phyloP scores from a whole-genome alignment of 2,797 vertebrate species.

The Falco concolor region DNA sequence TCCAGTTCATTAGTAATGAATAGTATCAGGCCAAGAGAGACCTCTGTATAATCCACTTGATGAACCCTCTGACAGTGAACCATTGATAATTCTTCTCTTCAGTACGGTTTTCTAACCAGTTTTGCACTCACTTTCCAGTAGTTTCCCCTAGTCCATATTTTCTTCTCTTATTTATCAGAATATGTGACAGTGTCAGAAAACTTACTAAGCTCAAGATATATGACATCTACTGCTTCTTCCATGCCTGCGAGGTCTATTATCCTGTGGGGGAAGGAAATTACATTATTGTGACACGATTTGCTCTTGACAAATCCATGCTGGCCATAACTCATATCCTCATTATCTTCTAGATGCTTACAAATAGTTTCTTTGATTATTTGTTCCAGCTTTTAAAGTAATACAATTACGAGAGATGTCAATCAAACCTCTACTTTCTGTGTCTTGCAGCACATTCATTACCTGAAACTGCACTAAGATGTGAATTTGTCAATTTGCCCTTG shows the following conservation, averaged over 20 bases:
- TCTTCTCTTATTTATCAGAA: conserved; percentile 7
- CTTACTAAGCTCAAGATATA: background rate
- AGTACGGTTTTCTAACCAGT: background rate
- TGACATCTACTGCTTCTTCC: background rate
- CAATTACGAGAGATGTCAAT: background rate
- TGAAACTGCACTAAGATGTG: background rate
- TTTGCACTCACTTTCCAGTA: background rate
- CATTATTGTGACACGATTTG: background rate
- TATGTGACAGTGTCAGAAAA: background rate
- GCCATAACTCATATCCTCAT: background rate
- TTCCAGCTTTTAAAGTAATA: background rate
- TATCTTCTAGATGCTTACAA: background rate
- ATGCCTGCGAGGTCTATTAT: background rate
- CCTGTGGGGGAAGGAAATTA: background rate
- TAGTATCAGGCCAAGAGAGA: background rate
- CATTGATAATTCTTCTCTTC: background rate
- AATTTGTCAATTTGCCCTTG: background rate
- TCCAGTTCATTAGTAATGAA: background rate
- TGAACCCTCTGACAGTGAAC: background rate
- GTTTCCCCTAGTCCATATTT: background rate
- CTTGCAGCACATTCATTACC: background rate
- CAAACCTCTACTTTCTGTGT: background rate
- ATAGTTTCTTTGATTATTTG: conserved; percentile 10
- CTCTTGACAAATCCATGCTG: background rate
- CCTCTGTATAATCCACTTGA: background rate